Base-by-base conservation (phyloP, 2,888 invertebrate genomes). In the Drosophila mimica region DNA sequence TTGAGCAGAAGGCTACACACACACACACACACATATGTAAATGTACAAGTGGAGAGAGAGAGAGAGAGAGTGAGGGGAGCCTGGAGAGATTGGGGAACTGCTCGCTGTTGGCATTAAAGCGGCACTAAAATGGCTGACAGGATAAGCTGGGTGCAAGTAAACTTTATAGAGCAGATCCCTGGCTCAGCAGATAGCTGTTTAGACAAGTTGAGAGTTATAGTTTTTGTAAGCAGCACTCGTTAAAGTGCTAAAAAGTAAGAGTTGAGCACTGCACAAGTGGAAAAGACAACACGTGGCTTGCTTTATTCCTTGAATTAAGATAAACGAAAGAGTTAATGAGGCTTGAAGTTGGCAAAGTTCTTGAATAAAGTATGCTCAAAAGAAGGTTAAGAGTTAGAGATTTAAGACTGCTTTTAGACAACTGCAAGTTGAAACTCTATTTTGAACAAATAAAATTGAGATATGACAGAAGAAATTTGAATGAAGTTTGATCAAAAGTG, bases 161-260 rank as follows among this genome's bases (percentile, higher is more conserved):
- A 73, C 81, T 76, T 81, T 76, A 77, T 77, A 59, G 72, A 52
- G 72, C 64, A 65, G 59, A 76, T 80, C 76, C 72, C 52, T 51
- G 46, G 67, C 72, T 76, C 81, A 80, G 68, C 43, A 62, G 65
- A 68, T 69, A 68, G 68, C 62, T 81, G 69, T 54, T 76, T 64
- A 72, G 72, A 76, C 76, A 78, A 76, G 76, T 76, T 80, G 63
- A 66, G 62, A 76, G 69, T 63, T 78, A 71, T 67, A 62, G 80
- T 59, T 62, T 63, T 40, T 38, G 60, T 73, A 53, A 65, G 63
- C 40, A 74, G 30, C 25, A 68, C 52, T 63, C 52, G 76, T 77
- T 80, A 63, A 63, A 63, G 61, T 72, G 59, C 62, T 76, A 58
- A 76, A 61, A 71, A 70, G 71, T 70, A 70, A 65, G 64, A 70